Evolutionary conservation across 2,888 invertebrate species (phyloP).

Genomic region (Calameuta pallipes): DNA sequence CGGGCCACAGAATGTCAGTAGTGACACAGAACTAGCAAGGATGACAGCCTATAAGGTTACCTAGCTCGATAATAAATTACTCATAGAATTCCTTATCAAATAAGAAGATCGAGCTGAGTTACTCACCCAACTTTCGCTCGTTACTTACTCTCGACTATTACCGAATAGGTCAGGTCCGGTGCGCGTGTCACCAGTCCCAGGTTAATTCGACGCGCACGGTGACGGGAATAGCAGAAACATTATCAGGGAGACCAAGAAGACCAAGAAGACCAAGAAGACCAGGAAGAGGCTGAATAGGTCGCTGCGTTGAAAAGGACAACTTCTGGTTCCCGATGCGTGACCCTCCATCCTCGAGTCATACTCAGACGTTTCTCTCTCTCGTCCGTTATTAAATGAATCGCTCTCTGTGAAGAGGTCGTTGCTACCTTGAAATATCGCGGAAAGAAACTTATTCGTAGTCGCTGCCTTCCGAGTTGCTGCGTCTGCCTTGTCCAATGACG

Average conservation of each 20-base stretch:
- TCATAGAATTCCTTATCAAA: conserved; percentile 32
- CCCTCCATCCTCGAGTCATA: conserved; percentile 19
- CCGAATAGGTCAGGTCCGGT: conserved; percentile 5
- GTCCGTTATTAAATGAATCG: conserved; percentile 36
- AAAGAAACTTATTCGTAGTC: background rate
- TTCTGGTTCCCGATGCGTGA: conserved; percentile 30
- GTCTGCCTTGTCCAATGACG: background rate
- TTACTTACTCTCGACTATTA: conserved; percentile 40
- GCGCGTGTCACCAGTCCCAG: background rate
- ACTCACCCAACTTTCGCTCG: conserved; percentile 45
- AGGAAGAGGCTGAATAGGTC: background rate
- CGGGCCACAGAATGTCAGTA: background rate
- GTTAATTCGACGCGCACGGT: conserved; percentile 1
- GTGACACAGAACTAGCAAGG: background rate
- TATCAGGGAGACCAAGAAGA: background rate
- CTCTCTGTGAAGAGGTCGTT: conserved; percentile 39
- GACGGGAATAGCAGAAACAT: background rate
- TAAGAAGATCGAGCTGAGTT: conserved; percentile 24
- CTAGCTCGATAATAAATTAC: conserved; percentile 49
- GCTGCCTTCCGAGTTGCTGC: background rate
- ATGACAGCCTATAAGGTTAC: background rate
- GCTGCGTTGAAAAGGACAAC: background rate
- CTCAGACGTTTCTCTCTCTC: background rate
- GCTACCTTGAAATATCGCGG: conserved; percentile 29
- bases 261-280: background rate